Conservation (phyloP, 2,888 invertebrate genomes). For the Spialia ferax region DNA sequence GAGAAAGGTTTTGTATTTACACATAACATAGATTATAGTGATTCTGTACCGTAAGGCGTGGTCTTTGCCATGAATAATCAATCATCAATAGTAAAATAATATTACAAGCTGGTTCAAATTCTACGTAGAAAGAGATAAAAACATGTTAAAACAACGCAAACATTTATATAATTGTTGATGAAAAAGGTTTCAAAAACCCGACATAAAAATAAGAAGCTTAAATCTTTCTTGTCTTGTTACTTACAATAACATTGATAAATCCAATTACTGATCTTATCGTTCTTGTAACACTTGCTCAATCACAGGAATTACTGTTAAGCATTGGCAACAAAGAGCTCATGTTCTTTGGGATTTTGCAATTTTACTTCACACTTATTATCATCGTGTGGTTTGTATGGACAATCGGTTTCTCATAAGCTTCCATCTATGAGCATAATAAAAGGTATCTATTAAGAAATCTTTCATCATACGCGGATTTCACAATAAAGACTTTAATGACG, state of each 20-base stretch:
- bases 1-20: background rate
- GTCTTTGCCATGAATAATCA: too few species aligned
- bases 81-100: too few species aligned
- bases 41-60: too few species aligned
- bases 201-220: too few species aligned
- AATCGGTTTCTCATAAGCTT: slow-evolving; percentile 20
- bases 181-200: too few species aligned
- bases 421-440: background rate
- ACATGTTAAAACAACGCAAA: too few species aligned
- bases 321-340: background rate
- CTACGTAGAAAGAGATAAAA: too few species aligned
- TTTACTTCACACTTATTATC: slow-evolving; percentile 18
- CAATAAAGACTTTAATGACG: background rate
- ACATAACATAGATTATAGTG: too few species aligned
- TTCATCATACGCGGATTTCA: background rate
- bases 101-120: too few species aligned
- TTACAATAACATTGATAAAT: background rate
- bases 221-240: background rate
- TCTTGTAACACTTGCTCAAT: slow-evolving; percentile 6
- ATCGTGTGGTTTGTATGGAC: slow-evolving; percentile 18
- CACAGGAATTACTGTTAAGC: background rate
- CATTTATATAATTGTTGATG: too few species aligned
- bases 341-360: slow-evolving; percentile 8
- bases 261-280: background rate
- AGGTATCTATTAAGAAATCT: slow-evolving; percentile 7